Evolutionary conservation across 2,113 vertebrate genomes (phyloP).

Genomic region (Cepphus grylle): DNA sequence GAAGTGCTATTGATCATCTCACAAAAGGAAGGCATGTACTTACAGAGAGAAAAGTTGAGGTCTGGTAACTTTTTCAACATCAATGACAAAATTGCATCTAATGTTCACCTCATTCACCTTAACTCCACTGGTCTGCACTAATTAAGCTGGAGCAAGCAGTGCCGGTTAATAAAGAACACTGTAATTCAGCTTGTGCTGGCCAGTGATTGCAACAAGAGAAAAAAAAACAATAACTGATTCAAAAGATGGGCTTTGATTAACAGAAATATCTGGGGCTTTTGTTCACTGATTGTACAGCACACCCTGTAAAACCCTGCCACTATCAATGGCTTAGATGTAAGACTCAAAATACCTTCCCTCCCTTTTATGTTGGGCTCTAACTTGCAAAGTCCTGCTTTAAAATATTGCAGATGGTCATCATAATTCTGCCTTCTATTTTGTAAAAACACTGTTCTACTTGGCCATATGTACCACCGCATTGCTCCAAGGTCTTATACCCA

Average conservation of each 20-base stretch:
- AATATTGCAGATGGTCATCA: not conserved
- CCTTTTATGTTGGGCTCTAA: not conserved
- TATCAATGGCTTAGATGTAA: not conserved
- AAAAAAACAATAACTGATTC: conserved; percentile 35
- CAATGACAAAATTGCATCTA: conserved; percentile 45
- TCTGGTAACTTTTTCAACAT: conserved; percentile 57
- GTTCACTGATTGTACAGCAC: not conserved
- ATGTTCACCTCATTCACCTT: conserved; percentile 57
- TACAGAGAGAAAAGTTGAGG: not conserved
- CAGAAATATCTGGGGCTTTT: conserved; percentile 42
- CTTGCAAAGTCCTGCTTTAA: not conserved
- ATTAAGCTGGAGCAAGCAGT: conserved; percentile 54
- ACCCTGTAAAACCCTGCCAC: conserved; percentile 1
- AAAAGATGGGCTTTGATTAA: conserved; percentile 50
- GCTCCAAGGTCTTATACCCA: not conserved
- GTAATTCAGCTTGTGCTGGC: conserved; percentile 34
- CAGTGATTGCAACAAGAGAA: conserved; percentile 25
- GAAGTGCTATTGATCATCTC: conserved; percentile 69
- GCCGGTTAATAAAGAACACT: not conserved
- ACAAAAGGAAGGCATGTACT: conserved; percentile 40
- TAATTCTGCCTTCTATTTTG: not conserved
- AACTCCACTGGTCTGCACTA: conserved; percentile 51
- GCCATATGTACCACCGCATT: not conserved
- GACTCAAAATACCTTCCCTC: not conserved
- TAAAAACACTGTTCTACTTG: not conserved